These are phyloP conservation scores for Agrilus planipennis DNA, from an alignment of 1,140 invertebrate species.

Conservation along the genomic window DNA sequence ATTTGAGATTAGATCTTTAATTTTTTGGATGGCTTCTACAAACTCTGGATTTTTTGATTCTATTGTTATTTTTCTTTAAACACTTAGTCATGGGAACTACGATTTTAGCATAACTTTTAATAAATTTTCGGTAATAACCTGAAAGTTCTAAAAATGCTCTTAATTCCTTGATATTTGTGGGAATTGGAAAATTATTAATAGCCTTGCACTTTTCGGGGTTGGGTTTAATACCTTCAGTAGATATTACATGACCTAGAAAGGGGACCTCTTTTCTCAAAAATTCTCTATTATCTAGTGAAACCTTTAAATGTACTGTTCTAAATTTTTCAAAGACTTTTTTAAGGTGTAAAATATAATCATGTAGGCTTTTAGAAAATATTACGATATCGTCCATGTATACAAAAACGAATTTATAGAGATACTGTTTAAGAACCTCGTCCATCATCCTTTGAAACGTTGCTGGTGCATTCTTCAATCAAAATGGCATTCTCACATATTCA, in stretches of 20 bases:
- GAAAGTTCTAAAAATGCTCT: slow-evolving; percentile 9
- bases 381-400: slow-evolving; percentile 7
- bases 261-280: slow-evolving; percentile 6
- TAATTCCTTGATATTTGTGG: slow-evolving; percentile 6
- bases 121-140: slow-evolving; percentile 14
- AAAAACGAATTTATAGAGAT: neutral
- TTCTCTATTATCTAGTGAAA: slow-evolving; percentile 6
- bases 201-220: slow-evolving; percentile 10
- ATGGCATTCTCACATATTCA: neutral
- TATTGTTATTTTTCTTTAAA: too few relatives aligned
- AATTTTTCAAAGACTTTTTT: neutral
- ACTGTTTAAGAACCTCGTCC: neutral
- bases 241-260: slow-evolving; percentile 11
- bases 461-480: neutral
- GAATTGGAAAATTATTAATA: slow-evolving; percentile 9
- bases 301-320: slow-evolving; percentile 4
- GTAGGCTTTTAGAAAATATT: neutral
- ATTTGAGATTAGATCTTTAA: too few relatives aligned
- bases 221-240: slow-evolving; percentile 5
- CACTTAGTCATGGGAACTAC: too few relatives aligned
- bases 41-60: too few relatives aligned
- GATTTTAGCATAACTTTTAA: too few relatives aligned
- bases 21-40: too few relatives aligned
- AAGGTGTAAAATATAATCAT: neutral
- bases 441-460: neutral